These are phyloP conservation scores for Trinectes maculatus DNA, from an alignment of 2,113 vertebrate species.

Conservation along the genomic window DNA sequence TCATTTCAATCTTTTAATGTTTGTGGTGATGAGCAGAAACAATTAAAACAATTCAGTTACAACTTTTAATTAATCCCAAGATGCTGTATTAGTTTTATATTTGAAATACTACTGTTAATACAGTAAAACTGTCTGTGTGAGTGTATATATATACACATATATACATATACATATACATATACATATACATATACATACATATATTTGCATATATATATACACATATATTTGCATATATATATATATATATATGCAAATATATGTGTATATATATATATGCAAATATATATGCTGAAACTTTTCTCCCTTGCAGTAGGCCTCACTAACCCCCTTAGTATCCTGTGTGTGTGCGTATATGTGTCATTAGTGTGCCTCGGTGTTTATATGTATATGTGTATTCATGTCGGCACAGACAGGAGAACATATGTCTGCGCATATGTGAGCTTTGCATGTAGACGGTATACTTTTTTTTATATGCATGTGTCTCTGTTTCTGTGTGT, in stretches of 20 bases:
- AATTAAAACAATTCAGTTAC: no score
- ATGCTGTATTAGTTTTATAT: conserved; percentile 29
- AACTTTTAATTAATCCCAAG: no score
- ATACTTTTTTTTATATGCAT: conserved; percentile 26
- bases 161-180: no score
- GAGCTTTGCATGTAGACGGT: conserved; percentile 22
- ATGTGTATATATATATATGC: no score
- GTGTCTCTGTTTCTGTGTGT: neutral
- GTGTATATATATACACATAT: neutral
- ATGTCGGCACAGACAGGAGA: conserved; percentile 8
- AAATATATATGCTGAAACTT: no score
- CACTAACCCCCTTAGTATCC: conserved; percentile 12
- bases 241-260: no score
- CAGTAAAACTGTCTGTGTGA: conserved; percentile 1
- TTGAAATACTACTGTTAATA: neutral
- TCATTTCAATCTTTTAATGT: no score
- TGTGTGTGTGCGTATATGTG: conserved; percentile 1
- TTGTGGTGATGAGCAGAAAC: no score
- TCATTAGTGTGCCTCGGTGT: neutral
- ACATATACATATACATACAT: no score
- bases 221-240: no score
- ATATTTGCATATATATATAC: no score
- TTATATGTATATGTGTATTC: neutral
- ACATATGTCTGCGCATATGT: conserved; percentile 11
- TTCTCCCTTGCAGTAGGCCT: conserved; percentile 36